Evolutionary conservation across 2,888 invertebrate genomes (phyloP), one percentile per base, ranked within the genome.

Genomic region (Gymnosoma rotundatum): DNA sequence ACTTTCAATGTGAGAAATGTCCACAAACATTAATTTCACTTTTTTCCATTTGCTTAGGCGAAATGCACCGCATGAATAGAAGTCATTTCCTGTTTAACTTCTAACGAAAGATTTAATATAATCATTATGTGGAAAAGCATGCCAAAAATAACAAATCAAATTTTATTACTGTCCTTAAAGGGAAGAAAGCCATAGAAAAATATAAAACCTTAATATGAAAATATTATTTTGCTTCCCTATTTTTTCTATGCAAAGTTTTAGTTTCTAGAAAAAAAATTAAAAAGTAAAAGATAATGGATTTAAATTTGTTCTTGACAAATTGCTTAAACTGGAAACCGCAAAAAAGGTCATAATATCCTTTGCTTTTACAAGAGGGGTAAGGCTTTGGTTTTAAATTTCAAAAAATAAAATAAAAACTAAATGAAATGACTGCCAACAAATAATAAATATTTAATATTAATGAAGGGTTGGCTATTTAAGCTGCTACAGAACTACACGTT

Each of bases 251-350:
- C 54, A 73, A 58, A 60, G 54, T 83, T 56, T 64, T 78, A 78
- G 78, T 74, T 83, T 83, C 83, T 60, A 50, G 69, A 52, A 69
- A 64, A 74, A 12, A 52, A 52, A 25, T 38, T 32, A 16, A 2
- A n/a, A 36, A 54, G 5, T 18, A 54, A 61, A 18, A 12, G 14
- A 45, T 69, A 69, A 3, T 61, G 36, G 12, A 48, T 66, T 63
- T 20, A 4, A 61, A 74, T 70, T 48, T 48, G 32, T 45, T 67
- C 20, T 61, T 61, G 50, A 83, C n/a, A 75, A 70, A 75, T 54
- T 45, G 16, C 54, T 50, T 69, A 73, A 78, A 64, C 56, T 38
- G 60, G 75, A 79, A 75, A 76, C 79, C 79, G 73, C 78, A 83
- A 74, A 58, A 75, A 70, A 16, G 0, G 1, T 50, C 36, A 38